Evolutionary conservation across 2,113 vertebrate species (phyloP), one percentile per base, ranked within the genome.

Genomic region (Pheucticus melanocephalus): DNA sequence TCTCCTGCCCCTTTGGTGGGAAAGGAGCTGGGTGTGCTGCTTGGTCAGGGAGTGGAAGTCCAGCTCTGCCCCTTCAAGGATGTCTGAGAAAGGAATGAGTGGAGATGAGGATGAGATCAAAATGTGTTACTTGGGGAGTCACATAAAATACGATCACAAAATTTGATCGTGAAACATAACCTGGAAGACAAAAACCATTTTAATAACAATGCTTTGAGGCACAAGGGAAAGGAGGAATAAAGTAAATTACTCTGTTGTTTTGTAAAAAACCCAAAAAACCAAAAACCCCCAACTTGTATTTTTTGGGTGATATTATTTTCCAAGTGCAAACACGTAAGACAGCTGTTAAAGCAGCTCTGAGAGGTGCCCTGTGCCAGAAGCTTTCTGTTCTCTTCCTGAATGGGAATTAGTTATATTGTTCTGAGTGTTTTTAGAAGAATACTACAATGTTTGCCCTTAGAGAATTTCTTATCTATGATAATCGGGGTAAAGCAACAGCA

Each of bases 401-500:
- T 17, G 9, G 68, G 42, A 77, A 56, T 80, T 65, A 59, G 17
- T 57, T 80, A 28, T 19, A 37, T 80, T 81, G 39, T 92, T 93
- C 68, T 83, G 69, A 83, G 37, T 24, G 39, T 48, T n/a, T 81
- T 66, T 70, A 71, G 51, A 70, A 6, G 25, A 86, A 68, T 86
- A 75, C 63, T 92, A 37, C 68, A 47, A 9, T 61, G 37, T 90
- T 90, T 86, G 39, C 54, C 54, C 68, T 72, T 42, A 54, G 44
- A 81, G 45, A 86, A 91, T 18, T 69, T 86, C 45, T 86, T 91
- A 90, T 81, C 60, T 90, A 0, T 65, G 72, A 60, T 78, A 82
- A 88, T 75, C 28, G 64, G 21, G 24, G 63, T 88, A 88, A 88
- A 88, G 31, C 33, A 91, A 51, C 60, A 92, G 42, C 22, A 86